Evolutionary conservation across 2,888 invertebrate genomes (phyloP).

Genomic region (Helleia helle): DNA sequence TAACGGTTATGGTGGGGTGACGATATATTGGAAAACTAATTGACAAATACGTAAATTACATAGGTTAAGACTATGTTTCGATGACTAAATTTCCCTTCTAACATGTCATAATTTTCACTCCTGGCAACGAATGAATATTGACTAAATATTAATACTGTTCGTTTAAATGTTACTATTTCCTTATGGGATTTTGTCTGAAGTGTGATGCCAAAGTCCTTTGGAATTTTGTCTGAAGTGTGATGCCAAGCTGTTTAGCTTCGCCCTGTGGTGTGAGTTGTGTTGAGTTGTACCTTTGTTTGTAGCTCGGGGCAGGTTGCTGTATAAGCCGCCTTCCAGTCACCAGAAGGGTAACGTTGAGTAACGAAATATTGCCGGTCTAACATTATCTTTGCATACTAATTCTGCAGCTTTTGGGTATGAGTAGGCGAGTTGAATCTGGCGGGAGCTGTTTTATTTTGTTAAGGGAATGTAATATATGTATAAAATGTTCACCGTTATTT

Average conservation of each 20-base stretch:
- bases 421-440: constrained; percentile 53
- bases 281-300: constrained; percentile 67
- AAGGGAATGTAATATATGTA: constrained; percentile 28
- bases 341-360: constrained; percentile 64
- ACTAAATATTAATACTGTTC: constrained; percentile 17
- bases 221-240: constrained; percentile 15
- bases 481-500: constrained; percentile 24
- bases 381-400: constrained; percentile 52
- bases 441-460: constrained; percentile 42
- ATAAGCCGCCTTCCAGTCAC: constrained; percentile 61
- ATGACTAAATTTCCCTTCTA: constrained; percentile 6
- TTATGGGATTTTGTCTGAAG: no score
- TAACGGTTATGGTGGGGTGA: constrained; percentile 29
- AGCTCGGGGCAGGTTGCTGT: constrained; percentile 55
- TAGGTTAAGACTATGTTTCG: constrained; percentile 1
- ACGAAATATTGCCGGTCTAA: constrained; percentile 44
- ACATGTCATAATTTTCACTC: constrained; percentile 7
- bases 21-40: neutral
- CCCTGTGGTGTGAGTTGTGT: constrained; percentile 48
- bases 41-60: neutral
- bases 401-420: constrained; percentile 52
- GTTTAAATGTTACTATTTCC: constrained; percentile 15
- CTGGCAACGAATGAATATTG: constrained; percentile 7
- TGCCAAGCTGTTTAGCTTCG: constrained; percentile 23
- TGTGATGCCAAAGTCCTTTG: constrained; percentile 20